These are phyloP conservation scores for Tribolium freemani DNA, from an alignment of 2,888 invertebrate species.

Conservation along the genomic window DNA sequence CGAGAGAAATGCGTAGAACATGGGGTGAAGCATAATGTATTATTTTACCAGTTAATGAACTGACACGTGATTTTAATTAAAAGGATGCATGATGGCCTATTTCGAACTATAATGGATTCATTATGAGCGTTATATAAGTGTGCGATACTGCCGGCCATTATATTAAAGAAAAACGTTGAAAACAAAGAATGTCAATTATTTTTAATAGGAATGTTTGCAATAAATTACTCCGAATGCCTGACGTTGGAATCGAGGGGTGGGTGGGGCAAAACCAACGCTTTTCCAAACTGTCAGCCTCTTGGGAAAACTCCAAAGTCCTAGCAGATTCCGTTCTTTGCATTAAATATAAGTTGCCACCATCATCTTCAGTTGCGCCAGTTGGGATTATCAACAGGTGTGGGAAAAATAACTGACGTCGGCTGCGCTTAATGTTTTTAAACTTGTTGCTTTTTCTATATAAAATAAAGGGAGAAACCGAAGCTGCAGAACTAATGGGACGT, in stretches of 20 bases:
- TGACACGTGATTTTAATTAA: slow-evolving; percentile 21
- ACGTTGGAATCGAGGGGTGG: not conserved
- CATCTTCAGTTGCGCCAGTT: not conserved
- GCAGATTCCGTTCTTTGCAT: slow-evolving; percentile 4
- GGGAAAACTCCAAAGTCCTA: slow-evolving; percentile 7
- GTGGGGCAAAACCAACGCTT: not conserved
- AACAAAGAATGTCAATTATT: slow-evolving; percentile 28
- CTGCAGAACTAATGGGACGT: not conserved
- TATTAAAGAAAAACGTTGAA: slow-evolving; percentile 5
- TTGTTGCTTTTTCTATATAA: not conserved
- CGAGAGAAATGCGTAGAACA: not conserved
- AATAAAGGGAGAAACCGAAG: not conserved
- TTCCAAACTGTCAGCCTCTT: not conserved
- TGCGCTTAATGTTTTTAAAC: not conserved
- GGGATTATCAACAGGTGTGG: slow-evolving; percentile 13
- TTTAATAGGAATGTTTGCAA: slow-evolving; percentile 29
- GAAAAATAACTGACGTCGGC: not conserved
- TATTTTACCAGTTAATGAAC: not conserved
- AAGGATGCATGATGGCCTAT: not conserved
- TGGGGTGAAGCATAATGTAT: not conserved
- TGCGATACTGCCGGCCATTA: not conserved
- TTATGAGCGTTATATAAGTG: not conserved
- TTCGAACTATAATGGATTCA: slow-evolving; percentile 9
- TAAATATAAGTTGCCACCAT: slow-evolving; percentile 14
- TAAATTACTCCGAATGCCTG: slow-evolving; percentile 21